phyloP scores from a whole-genome alignment of 2,113 vertebrate genomes.

The Elephantulus edwardii region DNA sequence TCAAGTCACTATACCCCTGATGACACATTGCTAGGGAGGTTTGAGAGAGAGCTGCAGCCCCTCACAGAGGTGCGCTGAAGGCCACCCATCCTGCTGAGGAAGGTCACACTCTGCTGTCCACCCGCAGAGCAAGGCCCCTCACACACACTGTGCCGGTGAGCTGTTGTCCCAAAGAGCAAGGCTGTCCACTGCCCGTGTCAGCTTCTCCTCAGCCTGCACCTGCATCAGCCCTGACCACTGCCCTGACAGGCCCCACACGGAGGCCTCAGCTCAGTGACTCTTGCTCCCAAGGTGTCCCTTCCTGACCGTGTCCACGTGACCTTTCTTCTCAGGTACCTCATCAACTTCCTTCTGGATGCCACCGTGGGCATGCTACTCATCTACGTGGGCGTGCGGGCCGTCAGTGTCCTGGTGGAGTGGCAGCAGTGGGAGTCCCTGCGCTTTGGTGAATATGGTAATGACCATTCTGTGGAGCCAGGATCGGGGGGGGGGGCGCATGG shows the following conservation, averaged over 20 bases:
- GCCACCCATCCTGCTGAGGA: no score
- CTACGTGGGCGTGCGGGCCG: slow-evolving; percentile 91
- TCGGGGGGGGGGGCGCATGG: not conserved
- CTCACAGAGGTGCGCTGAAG: not conserved
- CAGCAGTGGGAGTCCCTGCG: slow-evolving; percentile 97
- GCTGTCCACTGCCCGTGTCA: not conserved
- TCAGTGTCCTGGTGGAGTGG: slow-evolving; percentile 96
- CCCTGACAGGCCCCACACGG: not conserved
- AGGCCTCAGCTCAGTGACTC: not conserved
- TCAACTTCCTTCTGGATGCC: slow-evolving; percentile 98
- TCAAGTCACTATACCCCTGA: not conserved
- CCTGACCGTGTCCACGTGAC: not conserved
- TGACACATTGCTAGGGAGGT: not conserved
- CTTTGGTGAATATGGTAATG: slow-evolving; percentile 97
- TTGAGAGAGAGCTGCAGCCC: not conserved
- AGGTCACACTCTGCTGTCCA: no score
- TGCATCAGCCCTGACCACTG: not conserved
- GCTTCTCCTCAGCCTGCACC: not conserved
- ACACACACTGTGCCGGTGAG: no score
- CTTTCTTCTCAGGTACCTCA: slow-evolving; percentile 92
- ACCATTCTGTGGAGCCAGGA: accelerated
- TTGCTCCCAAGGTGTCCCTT: not conserved
- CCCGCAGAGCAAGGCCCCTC: no score
- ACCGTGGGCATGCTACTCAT: slow-evolving; percentile 98
- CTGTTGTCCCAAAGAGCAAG: not conserved